A percentile compares a stretch with the other conserved stretches of the same genome.
Conservation (phyloP, 2,888 invertebrate genomes). For the Tryphoninae sp. region DNA sequence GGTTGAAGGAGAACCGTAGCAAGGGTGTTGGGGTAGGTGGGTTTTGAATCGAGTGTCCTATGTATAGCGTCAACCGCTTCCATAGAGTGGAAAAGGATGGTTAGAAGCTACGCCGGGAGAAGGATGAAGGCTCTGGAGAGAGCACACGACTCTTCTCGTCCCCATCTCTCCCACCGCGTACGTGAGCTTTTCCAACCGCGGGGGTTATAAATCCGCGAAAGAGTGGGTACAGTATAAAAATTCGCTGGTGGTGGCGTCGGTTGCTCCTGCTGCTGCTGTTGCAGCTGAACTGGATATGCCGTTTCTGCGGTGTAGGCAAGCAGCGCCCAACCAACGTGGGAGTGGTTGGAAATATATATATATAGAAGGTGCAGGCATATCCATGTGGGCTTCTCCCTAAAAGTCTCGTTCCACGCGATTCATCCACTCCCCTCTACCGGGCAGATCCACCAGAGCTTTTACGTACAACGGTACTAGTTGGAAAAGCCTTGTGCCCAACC, state of each 20-base stretch:
- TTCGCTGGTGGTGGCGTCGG: conserved; percentile 40
- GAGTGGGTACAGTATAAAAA: conserved; percentile 60
- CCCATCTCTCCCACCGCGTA: neutral
- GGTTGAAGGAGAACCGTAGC: neutral
- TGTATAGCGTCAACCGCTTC: neutral
- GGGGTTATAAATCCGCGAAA: conserved; percentile 61
- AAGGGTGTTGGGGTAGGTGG: conserved; percentile 30
- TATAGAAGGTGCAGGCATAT: neutral
- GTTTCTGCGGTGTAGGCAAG: conserved; percentile 34
- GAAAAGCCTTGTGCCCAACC: conserved; percentile 26
- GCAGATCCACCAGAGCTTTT: conserved; percentile 37
- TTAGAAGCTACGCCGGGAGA: conserved; percentile 27
- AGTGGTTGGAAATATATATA: conserved; percentile 1
- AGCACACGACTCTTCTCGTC: neutral
- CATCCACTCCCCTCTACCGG: conserved; percentile 35
- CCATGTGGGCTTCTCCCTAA: conserved; percentile 33
- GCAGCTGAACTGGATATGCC: conserved; percentile 38
- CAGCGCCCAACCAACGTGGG: conserved; percentile 21
- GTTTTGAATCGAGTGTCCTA: conserved; percentile 62
- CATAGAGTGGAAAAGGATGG: conserved; percentile 23
- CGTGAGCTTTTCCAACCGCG: conserved; percentile 53
- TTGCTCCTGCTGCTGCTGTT: conserved; percentile 28
- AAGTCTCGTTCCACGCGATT: conserved; percentile 48
- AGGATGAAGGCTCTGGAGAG: conserved; percentile 23
- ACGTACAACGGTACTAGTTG: conserved; percentile 30